Base-by-base conservation (phyloP, 2,113 vertebrate genomes). In the Chinchilla lanigera region DNA sequence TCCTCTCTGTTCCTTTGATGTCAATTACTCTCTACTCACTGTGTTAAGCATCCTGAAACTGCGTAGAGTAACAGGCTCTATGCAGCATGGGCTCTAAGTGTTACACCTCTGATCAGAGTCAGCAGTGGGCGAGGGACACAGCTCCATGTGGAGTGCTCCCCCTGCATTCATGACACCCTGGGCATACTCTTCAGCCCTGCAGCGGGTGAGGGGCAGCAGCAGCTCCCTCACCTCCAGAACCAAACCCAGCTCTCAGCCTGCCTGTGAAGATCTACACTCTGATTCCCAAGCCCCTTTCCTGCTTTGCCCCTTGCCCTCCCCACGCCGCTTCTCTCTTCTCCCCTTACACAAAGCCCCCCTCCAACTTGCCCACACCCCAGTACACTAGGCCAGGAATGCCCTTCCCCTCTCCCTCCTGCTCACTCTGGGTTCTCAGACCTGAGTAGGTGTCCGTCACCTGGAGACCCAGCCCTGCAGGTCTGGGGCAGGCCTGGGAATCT, bases 291-390 rank as follows among this genome's bases (percentile, higher is more conserved):
- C 10, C 50, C 28, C 73, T 65, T 44, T 12, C 16, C 12, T 19
- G 17, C 13, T 33, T n/a, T 26, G 6, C 28, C 28, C 1, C 0
- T 13, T 5, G 13, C 20, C 44, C 41, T 30, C 16, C 7, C 67
- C 16, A 17, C 24, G 10, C 67, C 4, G n/a, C 69, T 24, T 38
- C 8, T 41, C 8, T 24, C 41, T 28, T 1, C 11, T 22, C 19
- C 75, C 8, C 56, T 84, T 13, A 14, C 56, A 33, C 14, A 47
- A 60, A 75, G 9, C 13, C 38, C n/a, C 44, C 14, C 50, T 7
- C 4, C 28, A 4, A 4, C 38, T 41, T 17, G 33, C 38, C 30
- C 4, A 1, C 26, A 35, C 44, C 56, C 52, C 44, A 5, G 22
- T 20, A 52, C 17, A 4, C 41, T 50, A 28, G 16, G 44, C 47